Base-by-base conservation (phyloP, 2,113 vertebrate species). In the Percina caprodes region DNA sequence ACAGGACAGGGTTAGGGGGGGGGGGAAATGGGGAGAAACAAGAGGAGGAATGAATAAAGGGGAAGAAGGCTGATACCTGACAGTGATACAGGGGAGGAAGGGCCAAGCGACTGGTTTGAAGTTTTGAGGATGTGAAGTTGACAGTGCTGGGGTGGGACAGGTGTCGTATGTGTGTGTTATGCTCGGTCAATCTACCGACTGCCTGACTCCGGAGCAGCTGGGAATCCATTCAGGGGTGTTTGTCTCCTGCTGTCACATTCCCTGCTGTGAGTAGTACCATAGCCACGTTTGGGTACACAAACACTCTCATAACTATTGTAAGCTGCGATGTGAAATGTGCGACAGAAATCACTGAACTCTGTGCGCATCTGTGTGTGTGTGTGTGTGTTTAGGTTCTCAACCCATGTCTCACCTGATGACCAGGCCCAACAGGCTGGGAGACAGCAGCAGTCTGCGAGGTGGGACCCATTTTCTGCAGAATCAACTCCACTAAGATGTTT, bases 181-280 rank as follows among this genome's bases (percentile, higher is more conserved):
- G 61, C 68, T 77, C 15, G 30, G n/a, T 24, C 78, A 39, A 74
- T 80, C 83, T 48, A 77, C 65, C 86, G 91, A 85, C 94, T 75
- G 68, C 62, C 84, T 89, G 94, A 83, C 93, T 94, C 92, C 90
- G 69, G 45, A 84, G 91, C 94, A 95, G 94, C 94, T 95, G 93
- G 85, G 91, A 93, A 95, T 93, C 79, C 81, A 71, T 83, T 94
- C 87, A 89, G 74, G 11, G 81, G 84, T 82, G 89, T 91, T 92
- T 89, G 83, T 93, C 90, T 92, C 86, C 83, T 82, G 68, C 90
- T 74, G 86, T 77, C 82, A 86, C 87, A 92, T 91, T 93, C 88
- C 77, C 77, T 83, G 83, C 76, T 86, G 91, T 92, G 89, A 90
- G 71, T 86, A 77, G 88, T 70, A 88, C 66, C 82, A 48, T 26